phyloP scores from a whole-genome alignment of 2,888 invertebrate genomes.

The Agrochola lota region DNA sequence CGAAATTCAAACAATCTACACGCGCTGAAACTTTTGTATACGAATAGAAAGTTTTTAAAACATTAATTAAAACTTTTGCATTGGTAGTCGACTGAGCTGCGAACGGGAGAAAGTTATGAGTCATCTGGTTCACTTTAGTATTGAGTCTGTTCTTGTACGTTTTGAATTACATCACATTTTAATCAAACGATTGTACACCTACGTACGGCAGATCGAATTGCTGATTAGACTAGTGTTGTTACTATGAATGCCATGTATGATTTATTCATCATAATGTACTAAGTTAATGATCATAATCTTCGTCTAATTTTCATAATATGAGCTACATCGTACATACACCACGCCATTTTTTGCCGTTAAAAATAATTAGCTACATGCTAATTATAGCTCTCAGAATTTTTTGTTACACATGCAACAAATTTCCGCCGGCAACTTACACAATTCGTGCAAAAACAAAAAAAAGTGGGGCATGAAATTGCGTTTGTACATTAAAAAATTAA shows the following conservation, averaged over 20 bases:
- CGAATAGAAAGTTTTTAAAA: constrained; percentile 83
- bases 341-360: constrained; percentile 19
- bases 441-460: constrained; percentile 23
- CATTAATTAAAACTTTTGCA: constrained; percentile 84
- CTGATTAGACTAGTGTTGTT: constrained; percentile 54
- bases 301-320: constrained; percentile 32
- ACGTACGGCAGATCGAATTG: constrained; percentile 54
- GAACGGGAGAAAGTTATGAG: constrained; percentile 71
- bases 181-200: constrained; percentile 63
- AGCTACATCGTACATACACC: neutral
- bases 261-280: constrained; percentile 40
- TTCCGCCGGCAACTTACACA: constrained; percentile 26
- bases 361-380: constrained; percentile 32
- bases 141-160: constrained; percentile 70
- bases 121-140: constrained; percentile 74
- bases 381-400: constrained; percentile 33
- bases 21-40: constrained; percentile 74
- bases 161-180: constrained; percentile 72
- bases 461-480: constrained; percentile 18
- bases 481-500: constrained; percentile 38
- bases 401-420: constrained; percentile 9
- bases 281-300: constrained; percentile 38
- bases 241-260: constrained; percentile 27
- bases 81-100: constrained; percentile 72
- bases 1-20: constrained; percentile 76